A percentile compares a stretch with the other conserved stretches of the same genome.
These are phyloP conservation scores for Acrocephalus kingi DNA, from an alignment of 2,113 vertebrate genomes.

Conservation along the genomic window DNA sequence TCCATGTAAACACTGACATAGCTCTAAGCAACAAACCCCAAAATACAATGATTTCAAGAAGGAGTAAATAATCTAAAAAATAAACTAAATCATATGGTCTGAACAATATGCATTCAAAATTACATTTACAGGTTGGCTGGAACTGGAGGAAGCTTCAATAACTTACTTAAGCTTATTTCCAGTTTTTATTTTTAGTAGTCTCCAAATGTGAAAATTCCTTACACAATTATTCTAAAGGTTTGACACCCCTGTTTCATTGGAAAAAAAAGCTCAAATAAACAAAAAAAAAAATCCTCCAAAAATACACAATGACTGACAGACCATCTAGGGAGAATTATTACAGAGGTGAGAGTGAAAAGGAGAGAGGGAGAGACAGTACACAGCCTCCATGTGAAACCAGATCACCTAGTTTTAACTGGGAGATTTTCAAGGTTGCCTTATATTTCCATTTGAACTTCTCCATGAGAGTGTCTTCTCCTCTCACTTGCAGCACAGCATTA, in stretches of 20 bases:
- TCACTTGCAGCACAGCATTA: background rate
- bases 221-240: background rate
- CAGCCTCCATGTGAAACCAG: background rate
- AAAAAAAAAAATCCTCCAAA: accelerated
- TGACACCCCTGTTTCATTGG: background rate
- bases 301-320: background rate
- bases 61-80: background rate
- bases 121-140: background rate
- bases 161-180: background rate
- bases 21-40: background rate
- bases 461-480: background rate
- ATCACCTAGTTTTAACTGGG: background rate
- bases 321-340: background rate
- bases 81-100: background rate
- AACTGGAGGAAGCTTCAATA: background rate
- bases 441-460: accelerated
- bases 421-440: background rate
- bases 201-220: background rate
- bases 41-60: background rate
- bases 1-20: background rate
- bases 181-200: background rate
- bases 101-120: background rate
- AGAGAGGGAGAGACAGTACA: background rate
- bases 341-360: background rate
- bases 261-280: background rate